Evolutionary conservation across 2,888 invertebrate genomes (phyloP).

Genomic region (Xanthorhoe spadicearia): DNA sequence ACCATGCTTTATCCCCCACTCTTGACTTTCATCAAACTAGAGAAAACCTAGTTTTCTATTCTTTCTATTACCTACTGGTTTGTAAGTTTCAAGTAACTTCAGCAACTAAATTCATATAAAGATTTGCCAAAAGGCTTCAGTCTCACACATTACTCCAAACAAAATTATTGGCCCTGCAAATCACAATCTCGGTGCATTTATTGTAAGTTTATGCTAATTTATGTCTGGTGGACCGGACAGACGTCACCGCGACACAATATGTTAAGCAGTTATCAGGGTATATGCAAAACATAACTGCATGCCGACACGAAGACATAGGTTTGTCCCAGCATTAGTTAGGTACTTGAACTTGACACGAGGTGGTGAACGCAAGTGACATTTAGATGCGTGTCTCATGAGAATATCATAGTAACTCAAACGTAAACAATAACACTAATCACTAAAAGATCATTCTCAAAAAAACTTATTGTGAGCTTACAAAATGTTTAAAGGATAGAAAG

Average conservation of each 20-base stretch:
- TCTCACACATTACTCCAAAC: slow-evolving; percentile 21
- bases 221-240: slow-evolving; percentile 56
- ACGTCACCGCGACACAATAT: slow-evolving; percentile 63
- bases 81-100: neutral
- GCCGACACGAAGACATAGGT: slow-evolving; percentile 59
- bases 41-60: neutral
- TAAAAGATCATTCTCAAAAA: neutral
- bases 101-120: neutral
- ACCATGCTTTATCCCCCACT: neutral
- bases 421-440: slow-evolving; percentile 13
- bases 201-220: slow-evolving; percentile 66
- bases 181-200: slow-evolving; percentile 55
- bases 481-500: neutral
- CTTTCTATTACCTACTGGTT: neutral
- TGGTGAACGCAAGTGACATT: slow-evolving; percentile 57
- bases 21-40: neutral
- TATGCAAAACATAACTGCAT: slow-evolving; percentile 63
- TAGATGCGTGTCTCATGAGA: slow-evolving; percentile 29
- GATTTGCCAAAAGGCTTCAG: slow-evolving; percentile 15
- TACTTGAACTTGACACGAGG: slow-evolving; percentile 77
- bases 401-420: slow-evolving; percentile 3
- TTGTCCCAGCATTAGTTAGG: slow-evolving; percentile 52
- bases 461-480: neutral
- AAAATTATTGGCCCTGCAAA: slow-evolving; percentile 45
- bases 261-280: slow-evolving; percentile 55